Evolutionary conservation across 2,888 invertebrate genomes (phyloP).

Genomic region (Drosophila rellima): DNA sequence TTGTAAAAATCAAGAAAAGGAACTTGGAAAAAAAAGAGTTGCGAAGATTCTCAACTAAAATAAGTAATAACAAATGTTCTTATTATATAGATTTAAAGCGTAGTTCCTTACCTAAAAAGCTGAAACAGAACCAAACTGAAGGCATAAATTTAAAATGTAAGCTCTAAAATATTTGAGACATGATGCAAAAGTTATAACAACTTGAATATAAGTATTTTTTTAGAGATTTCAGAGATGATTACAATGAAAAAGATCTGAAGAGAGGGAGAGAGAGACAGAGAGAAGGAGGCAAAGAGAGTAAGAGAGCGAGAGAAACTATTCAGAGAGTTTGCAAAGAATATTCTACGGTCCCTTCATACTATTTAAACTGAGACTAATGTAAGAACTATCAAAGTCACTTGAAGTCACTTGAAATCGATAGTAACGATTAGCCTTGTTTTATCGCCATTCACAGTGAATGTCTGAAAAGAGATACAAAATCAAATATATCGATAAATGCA

Average conservation of each 20-base stretch:
- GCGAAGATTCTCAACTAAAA: too few relatives aligned
- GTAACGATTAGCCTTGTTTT: neutral
- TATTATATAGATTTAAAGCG: too few relatives aligned
- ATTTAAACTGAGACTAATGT: neutral
- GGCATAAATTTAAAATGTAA: too few relatives aligned
- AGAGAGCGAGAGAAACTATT: neutral
- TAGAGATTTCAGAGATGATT: neutral
- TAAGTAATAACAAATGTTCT: too few relatives aligned
- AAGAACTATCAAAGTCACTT: neutral
- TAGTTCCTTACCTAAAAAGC: too few relatives aligned
- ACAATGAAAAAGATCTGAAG: neutral
- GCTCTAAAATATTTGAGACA: too few relatives aligned
- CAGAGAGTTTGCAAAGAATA: neutral
- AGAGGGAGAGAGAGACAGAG: neutral
- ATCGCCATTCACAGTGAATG: neutral
- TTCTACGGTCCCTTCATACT: neutral
- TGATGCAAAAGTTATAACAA: neutral
- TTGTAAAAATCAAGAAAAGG: too few relatives aligned
- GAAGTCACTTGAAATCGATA: neutral
- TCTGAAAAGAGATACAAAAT: too few relatives aligned
- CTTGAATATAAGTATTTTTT: neutral
- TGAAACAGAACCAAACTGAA: too few relatives aligned
- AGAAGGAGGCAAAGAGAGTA: neutral
- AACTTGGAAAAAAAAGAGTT: too few relatives aligned
- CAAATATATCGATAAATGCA: neutral